Percentiles rank a stretch among this genome's conserved stretches.
phyloP scores from a whole-genome alignment of 2,888 invertebrate genomes.

The Gari tellinella region DNA sequence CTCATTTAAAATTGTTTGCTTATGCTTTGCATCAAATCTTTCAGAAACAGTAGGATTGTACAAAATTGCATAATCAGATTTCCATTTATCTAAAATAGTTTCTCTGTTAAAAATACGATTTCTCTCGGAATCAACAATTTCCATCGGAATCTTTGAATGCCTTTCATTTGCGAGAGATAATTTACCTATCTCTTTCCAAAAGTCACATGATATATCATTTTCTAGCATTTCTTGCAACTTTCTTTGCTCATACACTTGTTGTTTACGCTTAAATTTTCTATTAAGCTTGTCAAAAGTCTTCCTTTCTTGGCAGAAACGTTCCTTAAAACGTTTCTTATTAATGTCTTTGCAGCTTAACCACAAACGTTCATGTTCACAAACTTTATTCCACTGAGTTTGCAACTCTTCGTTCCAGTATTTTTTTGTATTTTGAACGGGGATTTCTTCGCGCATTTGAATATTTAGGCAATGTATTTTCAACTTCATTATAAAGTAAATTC shows the following conservation, averaged over 20 bases:
- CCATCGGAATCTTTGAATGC: conserved; percentile 10
- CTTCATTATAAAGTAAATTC: conserved; percentile 4
- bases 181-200: conserved; percentile 36
- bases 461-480: conserved; percentile 4
- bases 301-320: conserved; percentile 1
- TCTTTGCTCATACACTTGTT: conserved; percentile 2
- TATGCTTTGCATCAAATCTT: not conserved
- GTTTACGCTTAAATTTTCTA: conserved; percentile 3
- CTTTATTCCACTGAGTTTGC: conserved; percentile 2
- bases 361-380: conserved; percentile 6
- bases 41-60: conserved; percentile 4
- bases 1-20: conserved; percentile 3
- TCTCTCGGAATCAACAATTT: conserved; percentile 15
- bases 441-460: not conserved
- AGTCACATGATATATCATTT: conserved; percentile 5
- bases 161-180: conserved; percentile 15
- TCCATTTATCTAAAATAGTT: conserved; percentile 32
- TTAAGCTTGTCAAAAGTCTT: not conserved
- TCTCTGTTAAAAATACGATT: not conserved
- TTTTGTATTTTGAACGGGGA: conserved; percentile 3
- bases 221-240: not conserved
- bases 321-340: not conserved
- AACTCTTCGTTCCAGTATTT: not conserved
- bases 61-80: conserved; percentile 17
- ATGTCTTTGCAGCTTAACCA: conserved; percentile 6